Percentiles rank a stretch among this genome's conserved stretches.
Evolutionary conservation across 1,140 invertebrate species (phyloP).

Genomic region (Orius insidiosus): DNA sequence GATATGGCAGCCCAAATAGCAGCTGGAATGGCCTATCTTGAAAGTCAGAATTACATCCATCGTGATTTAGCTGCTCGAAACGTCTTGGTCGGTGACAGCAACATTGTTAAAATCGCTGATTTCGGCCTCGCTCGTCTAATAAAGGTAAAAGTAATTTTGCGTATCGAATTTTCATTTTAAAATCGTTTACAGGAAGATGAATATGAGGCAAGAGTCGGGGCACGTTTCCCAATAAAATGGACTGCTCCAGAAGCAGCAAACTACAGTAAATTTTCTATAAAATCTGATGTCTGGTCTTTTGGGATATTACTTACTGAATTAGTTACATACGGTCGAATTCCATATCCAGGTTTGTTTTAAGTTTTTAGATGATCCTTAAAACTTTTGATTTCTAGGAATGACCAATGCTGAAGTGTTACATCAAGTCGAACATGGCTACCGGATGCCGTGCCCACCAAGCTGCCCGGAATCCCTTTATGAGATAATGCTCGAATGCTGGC

Average conservation of each 20-base stretch:
- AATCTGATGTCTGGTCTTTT: constrained; percentile 99
- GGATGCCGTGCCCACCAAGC: constrained; percentile 89
- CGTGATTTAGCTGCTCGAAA: constrained; percentile 88
- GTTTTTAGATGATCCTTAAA: no score
- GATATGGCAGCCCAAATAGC: constrained; percentile 99
- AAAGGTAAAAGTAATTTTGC: no score
- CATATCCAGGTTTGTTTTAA: constrained; percentile 61
- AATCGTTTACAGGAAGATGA: constrained; percentile 68
- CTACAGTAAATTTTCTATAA: constrained; percentile 98
- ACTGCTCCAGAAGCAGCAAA: constrained; percentile 96
- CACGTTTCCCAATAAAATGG: constrained; percentile 94
- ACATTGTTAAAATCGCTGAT: constrained; percentile 89
- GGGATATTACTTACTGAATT: constrained; percentile 95
- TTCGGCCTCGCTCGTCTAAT: constrained; percentile 96
- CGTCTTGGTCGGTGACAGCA: constrained; percentile 87
- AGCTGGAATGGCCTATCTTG: constrained; percentile 96
- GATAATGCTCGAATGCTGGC: constrained; percentile 99
- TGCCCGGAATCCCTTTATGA: constrained; percentile 89
- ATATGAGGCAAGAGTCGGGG: constrained; percentile 92
- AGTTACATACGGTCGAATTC: constrained; percentile 93
- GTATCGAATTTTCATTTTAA: no score
- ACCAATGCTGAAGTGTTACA: constrained; percentile 98
- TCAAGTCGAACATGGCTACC: constrained; percentile 97
- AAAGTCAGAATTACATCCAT: constrained; percentile 98
- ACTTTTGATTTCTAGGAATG: constrained; percentile 86